A percentile compares a stretch with the other conserved stretches of the same genome.
phyloP scores from a whole-genome alignment of 1,140 invertebrate genomes.

The Drosophila biarmipes region DNA sequence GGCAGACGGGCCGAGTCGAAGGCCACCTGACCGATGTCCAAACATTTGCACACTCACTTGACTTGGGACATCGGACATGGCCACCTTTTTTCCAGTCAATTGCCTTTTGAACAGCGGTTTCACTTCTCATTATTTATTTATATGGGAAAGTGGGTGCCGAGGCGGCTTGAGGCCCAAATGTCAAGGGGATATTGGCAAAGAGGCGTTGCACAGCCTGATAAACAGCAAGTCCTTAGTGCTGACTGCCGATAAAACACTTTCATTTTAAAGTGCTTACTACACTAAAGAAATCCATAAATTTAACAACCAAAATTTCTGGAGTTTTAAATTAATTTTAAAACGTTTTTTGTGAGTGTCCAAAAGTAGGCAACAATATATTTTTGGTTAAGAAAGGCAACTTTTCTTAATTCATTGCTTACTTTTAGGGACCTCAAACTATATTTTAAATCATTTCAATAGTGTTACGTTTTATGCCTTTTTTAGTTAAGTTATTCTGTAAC shows the following conservation, averaged over 20 bases:
- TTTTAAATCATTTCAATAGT: too few species aligned
- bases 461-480: too few species aligned
- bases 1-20: slow-evolving; percentile 5
- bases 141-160: slow-evolving; percentile 27
- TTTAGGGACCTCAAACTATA: too few species aligned
- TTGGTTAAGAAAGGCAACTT: too few species aligned
- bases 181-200: slow-evolving; percentile 23
- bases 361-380: too few species aligned
- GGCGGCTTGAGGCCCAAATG: slow-evolving; percentile 6
- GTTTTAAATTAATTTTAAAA: too few species aligned
- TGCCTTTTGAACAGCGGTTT: slow-evolving; percentile 51
- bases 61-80: slow-evolving; percentile 37
- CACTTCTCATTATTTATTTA: slow-evolving; percentile 64
- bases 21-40: slow-evolving; percentile 50
- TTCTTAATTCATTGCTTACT: too few species aligned
- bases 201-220: slow-evolving; percentile 6
- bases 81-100: slow-evolving; percentile 68
- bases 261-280: background rate
- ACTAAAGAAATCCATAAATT: background rate
- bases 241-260: background rate
- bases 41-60: slow-evolving; percentile 54
- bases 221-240: slow-evolving; percentile 17
- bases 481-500: too few species aligned
- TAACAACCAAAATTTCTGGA: too few species aligned
- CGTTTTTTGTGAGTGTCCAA: too few species aligned